A percentile compares a stretch with the other conserved stretches of the same genome.
Evolutionary conservation across 2,113 vertebrate genomes (phyloP).

Genomic region (Pyrgilauda ruficollis): DNA sequence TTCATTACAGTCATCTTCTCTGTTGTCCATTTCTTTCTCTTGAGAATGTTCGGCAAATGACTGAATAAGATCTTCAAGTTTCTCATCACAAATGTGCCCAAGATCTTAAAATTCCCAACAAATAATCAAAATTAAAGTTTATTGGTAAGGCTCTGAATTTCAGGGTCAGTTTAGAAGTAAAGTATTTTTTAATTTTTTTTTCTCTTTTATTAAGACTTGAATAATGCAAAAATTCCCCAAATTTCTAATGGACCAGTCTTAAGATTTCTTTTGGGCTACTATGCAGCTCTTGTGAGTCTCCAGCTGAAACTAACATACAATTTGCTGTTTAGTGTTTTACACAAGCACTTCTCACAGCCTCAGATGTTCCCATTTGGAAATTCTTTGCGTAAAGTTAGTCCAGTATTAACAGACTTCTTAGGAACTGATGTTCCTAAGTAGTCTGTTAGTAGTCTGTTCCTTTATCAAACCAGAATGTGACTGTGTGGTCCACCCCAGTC

Average conservation of each 20-base stretch:
- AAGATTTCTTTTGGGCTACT: not conserved
- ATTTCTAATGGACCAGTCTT: not conserved
- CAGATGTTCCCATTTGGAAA: not conserved
- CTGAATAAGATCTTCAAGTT: conserved; percentile 83
- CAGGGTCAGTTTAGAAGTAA: not conserved
- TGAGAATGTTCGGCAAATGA: conserved; percentile 70
- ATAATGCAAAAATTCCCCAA: not conserved
- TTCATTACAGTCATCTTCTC: conserved; percentile 9
- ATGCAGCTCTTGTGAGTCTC: not conserved
- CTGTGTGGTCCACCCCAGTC: not conserved
- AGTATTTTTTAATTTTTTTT: not conserved
- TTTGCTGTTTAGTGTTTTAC: not conserved
- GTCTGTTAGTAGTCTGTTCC: too few species aligned
- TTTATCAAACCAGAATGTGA: not conserved
- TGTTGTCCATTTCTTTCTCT: not conserved
- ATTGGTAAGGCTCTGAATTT: not conserved
- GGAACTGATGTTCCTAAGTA: not conserved
- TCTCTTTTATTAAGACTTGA: not conserved
- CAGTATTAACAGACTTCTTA: not conserved
- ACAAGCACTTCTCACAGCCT: not conserved
- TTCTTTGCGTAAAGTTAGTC: not conserved
- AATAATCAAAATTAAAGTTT: not conserved
- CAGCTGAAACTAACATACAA: not conserved
- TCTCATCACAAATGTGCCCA: conserved; percentile 75
- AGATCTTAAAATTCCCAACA: not conserved